These are phyloP conservation scores for Alaudala cheleensis DNA, from an alignment of 2,113 vertebrate genomes.

Conservation along the genomic window DNA sequence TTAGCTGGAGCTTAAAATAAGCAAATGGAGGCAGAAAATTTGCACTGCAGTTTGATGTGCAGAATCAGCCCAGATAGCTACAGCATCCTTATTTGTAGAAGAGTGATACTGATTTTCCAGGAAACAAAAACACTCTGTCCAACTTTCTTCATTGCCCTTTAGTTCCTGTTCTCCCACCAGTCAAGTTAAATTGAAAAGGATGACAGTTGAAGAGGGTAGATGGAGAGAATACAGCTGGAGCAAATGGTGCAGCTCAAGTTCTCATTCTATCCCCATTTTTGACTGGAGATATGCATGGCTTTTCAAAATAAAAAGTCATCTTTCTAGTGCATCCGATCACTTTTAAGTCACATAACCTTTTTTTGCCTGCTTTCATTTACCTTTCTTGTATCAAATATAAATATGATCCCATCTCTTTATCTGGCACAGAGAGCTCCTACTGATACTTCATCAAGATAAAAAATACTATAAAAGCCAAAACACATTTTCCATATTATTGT, in stretches of 20 bases:
- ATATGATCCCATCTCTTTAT: conserved; percentile 20
- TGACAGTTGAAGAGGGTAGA: not conserved
- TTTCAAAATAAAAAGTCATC: conserved; percentile 25
- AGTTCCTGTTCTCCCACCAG: not conserved
- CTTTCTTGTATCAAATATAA: conserved; percentile 53
- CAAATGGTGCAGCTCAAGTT: conserved; percentile 42
- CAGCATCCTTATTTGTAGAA: conserved; percentile 26
- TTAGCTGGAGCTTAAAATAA: conserved; percentile 48
- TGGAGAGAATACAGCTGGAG: not conserved
- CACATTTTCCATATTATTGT: conserved; percentile 19
- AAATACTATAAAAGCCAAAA: conserved; percentile 26
- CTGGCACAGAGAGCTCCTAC: conserved; percentile 1
- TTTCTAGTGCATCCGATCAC: conserved; percentile 17
- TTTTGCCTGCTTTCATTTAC: conserved; percentile 50
- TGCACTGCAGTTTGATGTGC: not conserved
- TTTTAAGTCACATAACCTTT: not conserved
- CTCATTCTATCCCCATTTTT: not conserved
- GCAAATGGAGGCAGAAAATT: conserved; percentile 15
- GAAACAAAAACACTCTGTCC: not conserved
- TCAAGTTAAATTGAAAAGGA: conserved; percentile 39
- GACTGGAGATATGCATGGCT: not conserved
- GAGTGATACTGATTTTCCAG: not conserved
- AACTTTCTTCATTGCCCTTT: conserved; percentile 8
- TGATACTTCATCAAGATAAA: conserved; percentile 19
- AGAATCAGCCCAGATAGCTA: not conserved